These are phyloP conservation scores for Hiodon alosoides DNA, from an alignment of 2,113 vertebrate species.

Conservation along the genomic window DNA sequence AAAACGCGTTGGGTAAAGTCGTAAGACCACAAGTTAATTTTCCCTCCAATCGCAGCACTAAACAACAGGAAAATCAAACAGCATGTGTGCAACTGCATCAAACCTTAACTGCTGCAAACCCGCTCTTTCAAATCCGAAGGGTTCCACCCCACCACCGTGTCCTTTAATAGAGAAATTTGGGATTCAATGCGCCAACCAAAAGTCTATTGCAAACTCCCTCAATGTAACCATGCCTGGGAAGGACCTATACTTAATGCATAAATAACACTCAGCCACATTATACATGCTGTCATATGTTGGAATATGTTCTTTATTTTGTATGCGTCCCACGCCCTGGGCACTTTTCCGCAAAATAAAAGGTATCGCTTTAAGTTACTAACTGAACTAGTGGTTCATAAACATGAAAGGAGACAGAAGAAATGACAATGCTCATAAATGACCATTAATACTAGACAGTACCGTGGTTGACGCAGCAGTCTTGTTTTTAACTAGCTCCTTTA, in stretches of 20 bases:
- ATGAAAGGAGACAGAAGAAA: conserved; percentile 28
- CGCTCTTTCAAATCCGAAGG: conserved; percentile 6
- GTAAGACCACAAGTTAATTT: not conserved
- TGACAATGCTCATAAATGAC: conserved; percentile 37
- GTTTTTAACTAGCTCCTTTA: conserved; percentile 37
- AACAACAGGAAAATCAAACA: not conserved
- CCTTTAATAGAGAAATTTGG: not conserved
- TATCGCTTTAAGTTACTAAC: conserved; percentile 33
- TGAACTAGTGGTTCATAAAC: conserved; percentile 56
- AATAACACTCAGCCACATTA: conserved; percentile 58
- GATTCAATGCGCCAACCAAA: conserved; percentile 51
- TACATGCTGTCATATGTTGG: conserved; percentile 59
- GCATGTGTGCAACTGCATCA: not conserved
- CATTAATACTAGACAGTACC: conserved; percentile 32
- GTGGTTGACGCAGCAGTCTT: conserved; percentile 1
- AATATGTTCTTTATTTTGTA: conserved; percentile 49
- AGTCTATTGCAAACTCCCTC: conserved; percentile 41
- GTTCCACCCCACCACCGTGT: conserved; percentile 9
- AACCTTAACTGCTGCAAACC: conserved; percentile 2
- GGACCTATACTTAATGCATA: conserved; percentile 59
- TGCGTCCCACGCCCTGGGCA: conserved; percentile 41
- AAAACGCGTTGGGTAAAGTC: not conserved
- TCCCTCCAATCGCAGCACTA: not conserved
- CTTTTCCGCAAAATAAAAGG: conserved; percentile 36
- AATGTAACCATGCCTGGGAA: conserved; percentile 66